phyloP scores from a whole-genome alignment of 2,888 invertebrate genomes.

The Melipona bicolor region DNA sequence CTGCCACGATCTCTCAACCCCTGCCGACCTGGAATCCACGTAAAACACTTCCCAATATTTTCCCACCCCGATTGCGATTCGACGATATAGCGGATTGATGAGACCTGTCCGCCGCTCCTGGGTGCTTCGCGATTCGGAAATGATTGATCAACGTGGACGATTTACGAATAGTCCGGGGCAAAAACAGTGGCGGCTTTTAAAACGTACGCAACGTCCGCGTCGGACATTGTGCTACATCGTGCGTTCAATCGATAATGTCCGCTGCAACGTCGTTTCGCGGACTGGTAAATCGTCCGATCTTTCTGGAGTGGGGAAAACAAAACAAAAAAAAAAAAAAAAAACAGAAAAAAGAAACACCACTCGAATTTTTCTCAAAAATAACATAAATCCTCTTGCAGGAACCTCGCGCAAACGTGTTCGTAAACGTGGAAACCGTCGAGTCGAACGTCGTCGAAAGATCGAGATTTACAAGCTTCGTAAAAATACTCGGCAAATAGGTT shows the following conservation, averaged over 20 bases:
- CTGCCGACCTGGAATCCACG: slow-evolving; percentile 8
- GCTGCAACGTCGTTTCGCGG: background rate
- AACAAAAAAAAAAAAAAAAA: background rate
- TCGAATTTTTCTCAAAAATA: background rate
- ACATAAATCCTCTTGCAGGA: background rate
- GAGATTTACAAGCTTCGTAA: slow-evolving; percentile 20
- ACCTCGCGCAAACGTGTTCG: background rate
- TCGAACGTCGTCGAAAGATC: background rate
- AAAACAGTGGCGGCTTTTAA: slow-evolving; percentile 43
- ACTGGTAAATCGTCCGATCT: background rate
- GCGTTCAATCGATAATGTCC: slow-evolving; percentile 44
- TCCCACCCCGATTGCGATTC: slow-evolving; percentile 23
- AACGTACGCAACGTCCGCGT: slow-evolving; percentile 18
- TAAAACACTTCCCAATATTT: slow-evolving; percentile 53
- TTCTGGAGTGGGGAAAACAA: background rate
- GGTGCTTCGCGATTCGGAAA: slow-evolving; percentile 44
- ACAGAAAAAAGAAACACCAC: too few species aligned
- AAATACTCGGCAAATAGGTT: slow-evolving; percentile 70
- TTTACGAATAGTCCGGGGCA: slow-evolving; percentile 47
- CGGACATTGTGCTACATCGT: slow-evolving; percentile 28
- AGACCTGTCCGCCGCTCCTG: slow-evolving; percentile 33
- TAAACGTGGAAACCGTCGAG: background rate
- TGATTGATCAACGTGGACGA: slow-evolving; percentile 54
- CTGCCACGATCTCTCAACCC: background rate
- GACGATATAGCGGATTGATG: slow-evolving; percentile 53